phyloP scores from a whole-genome alignment of 2,113 vertebrate species.

The Delphinapterus leucas region DNA sequence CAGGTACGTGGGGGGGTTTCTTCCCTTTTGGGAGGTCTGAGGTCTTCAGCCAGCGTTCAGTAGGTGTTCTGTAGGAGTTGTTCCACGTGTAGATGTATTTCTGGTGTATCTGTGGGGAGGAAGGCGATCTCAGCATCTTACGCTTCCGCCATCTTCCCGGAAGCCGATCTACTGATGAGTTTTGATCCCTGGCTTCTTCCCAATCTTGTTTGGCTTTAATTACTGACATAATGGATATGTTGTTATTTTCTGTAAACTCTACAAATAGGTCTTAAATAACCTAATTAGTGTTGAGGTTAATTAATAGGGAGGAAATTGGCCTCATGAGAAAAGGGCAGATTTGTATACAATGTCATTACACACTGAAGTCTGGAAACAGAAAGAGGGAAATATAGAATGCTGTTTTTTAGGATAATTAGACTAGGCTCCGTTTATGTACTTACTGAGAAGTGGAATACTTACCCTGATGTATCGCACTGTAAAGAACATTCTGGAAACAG shows the following conservation, averaged over 20 bases:
- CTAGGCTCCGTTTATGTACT: conserved; percentile 50
- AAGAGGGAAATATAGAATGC: background rate
- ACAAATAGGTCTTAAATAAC: conserved; percentile 64
- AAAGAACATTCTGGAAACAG: conserved; percentile 52
- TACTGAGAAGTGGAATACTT: conserved; percentile 55
- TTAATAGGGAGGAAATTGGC: conserved; percentile 63
- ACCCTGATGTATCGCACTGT: conserved; percentile 42
- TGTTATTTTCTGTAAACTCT: conserved; percentile 69
- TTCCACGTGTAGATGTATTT: too few relatives aligned
- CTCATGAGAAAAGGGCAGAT: conserved; percentile 24
- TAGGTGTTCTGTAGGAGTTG: too few relatives aligned
- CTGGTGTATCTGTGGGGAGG: too few relatives aligned
- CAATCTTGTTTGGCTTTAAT: conserved; percentile 77
- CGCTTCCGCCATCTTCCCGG: too few relatives aligned
- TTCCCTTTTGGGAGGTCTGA: too few relatives aligned
- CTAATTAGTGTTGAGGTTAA: conserved; percentile 68
- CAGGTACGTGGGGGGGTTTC: too few relatives aligned
- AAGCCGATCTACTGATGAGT: conserved; percentile 41
- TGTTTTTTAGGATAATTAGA: conserved; percentile 67
- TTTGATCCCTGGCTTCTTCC: conserved; percentile 76
- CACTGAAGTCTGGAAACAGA: background rate
- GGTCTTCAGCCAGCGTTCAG: too few relatives aligned
- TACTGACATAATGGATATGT: conserved; percentile 57
- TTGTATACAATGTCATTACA: background rate
- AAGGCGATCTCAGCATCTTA: too few relatives aligned